Conservation (phyloP, 2,797 vertebrate genomes). For the Mormyrops attenuatus region DNA sequence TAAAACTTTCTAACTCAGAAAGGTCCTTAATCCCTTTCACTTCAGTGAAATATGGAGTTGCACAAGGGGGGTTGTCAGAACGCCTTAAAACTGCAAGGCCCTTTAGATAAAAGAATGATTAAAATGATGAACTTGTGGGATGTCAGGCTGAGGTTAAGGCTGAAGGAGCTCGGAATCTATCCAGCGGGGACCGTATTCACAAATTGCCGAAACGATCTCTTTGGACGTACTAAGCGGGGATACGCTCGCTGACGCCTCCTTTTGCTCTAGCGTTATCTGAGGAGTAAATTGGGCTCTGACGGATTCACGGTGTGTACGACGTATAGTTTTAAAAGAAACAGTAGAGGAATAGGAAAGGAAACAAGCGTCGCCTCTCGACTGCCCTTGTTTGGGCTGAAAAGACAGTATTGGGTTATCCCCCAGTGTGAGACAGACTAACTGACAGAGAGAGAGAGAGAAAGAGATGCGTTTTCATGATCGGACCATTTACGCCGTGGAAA, state of each 20-base stretch:
- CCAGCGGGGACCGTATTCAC: not conserved
- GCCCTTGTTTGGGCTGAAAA: conserved; percentile 14
- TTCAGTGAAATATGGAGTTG: not conserved
- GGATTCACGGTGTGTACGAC: not conserved
- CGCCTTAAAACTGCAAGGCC: not conserved
- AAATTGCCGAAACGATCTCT: not conserved
- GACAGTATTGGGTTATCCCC: conserved; percentile 13
- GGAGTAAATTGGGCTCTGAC: conserved; percentile 8
- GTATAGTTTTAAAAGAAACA: not conserved
- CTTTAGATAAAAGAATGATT: not conserved
- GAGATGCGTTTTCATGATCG: not conserved
- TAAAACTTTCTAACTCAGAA: not conserved
- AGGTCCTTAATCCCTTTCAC: not conserved
- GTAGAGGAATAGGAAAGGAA: not conserved
- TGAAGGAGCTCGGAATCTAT: not conserved
- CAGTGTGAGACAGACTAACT: not conserved
- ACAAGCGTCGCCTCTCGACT: not conserved
- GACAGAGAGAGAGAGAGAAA: not conserved
- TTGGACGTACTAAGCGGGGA: not conserved
- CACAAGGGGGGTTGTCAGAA: not conserved
- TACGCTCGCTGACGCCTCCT: not conserved
- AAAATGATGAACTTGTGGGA: not conserved
- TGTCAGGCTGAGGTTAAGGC: not conserved
- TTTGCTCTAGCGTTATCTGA: not conserved
- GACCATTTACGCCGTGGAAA: not conserved